Conservation (phyloP, 2,797 vertebrate genomes). For the Scyliorhinus canicula region DNA sequence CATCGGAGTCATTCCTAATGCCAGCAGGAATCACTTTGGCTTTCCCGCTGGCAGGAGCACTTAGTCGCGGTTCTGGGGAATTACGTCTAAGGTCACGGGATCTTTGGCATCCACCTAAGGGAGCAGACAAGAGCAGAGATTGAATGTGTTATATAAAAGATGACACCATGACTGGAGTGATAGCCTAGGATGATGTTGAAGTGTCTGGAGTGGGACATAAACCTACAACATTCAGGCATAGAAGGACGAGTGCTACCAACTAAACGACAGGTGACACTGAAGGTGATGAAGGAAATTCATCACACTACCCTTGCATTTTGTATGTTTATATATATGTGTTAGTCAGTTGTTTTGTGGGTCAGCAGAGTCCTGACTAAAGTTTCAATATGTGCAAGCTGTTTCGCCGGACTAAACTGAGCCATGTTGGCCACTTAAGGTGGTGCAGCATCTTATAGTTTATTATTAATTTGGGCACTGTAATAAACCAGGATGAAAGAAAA, state of each 20-base stretch:
- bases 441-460: neutral
- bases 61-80: no score
- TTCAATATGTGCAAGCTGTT: neutral
- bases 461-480: neutral
- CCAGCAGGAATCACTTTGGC: no score
- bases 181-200: neutral
- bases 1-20: no score
- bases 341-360: neutral
- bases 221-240: no score
- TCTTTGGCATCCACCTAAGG: no score
- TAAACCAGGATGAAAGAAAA: neutral
- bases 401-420: neutral
- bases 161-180: neutral
- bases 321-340: neutral
- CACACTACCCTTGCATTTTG: neutral
- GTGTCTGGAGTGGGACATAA: neutral
- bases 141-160: no score
- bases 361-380: neutral
- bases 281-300: neutral
- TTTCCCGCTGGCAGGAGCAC: no score
- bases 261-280: neutral
- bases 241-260: no score
- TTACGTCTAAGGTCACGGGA: no score
- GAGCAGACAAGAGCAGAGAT: no score
- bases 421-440: neutral